Conservation (phyloP, 2,888 invertebrate species). For the Drosophila paracracens region DNA sequence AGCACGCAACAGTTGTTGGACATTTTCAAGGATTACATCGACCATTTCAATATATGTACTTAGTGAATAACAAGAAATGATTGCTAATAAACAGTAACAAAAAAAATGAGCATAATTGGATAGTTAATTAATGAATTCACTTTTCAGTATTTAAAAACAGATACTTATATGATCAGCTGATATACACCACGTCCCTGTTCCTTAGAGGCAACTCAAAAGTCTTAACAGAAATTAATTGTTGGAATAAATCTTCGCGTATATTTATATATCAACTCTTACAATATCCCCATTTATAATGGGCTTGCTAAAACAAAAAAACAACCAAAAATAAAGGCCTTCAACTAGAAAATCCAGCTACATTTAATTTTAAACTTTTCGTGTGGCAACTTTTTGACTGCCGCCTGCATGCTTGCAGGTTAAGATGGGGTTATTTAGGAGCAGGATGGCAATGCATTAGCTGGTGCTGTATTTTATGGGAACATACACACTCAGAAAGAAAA, state of each 20-base stretch:
- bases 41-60: background rate
- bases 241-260: background rate
- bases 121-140: background rate
- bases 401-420: conserved; percentile 24
- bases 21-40: background rate
- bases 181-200: background rate
- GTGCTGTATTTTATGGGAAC: conserved; percentile 53
- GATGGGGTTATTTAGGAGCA: conserved; percentile 63
- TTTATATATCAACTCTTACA: background rate
- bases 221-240: background rate
- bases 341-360: conserved; percentile 58
- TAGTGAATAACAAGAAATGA: background rate
- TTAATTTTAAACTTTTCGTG: conserved; percentile 76
- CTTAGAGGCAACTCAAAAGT: background rate
- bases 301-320: background rate
- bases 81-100: background rate
- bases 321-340: conserved; percentile 20
- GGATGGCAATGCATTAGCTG: conserved; percentile 70
- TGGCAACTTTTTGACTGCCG: conserved; percentile 63
- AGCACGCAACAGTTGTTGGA: conserved; percentile 26
- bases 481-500: conserved; percentile 35
- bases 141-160: background rate
- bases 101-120: background rate
- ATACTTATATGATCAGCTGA: too few species aligned
- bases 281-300: background rate